Evolutionary conservation across 2,113 vertebrate species (phyloP).

Genomic region (Piprites chloris): DNA sequence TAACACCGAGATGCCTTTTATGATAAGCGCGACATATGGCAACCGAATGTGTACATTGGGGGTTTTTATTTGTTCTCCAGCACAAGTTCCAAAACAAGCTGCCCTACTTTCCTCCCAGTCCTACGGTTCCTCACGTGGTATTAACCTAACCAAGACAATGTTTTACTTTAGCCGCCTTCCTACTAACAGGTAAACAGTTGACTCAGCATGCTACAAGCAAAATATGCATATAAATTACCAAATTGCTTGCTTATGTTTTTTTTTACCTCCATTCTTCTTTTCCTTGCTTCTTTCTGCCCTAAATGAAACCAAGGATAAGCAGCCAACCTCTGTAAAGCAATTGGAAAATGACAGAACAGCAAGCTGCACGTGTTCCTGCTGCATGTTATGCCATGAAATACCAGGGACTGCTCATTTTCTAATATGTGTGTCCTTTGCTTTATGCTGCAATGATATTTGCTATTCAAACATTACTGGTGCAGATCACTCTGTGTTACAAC

Average conservation of each 20-base stretch:
- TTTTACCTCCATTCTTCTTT: neutral
- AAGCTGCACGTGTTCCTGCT: neutral
- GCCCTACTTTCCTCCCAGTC: neutral
- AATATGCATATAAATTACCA: neutral
- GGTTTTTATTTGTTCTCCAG: conserved; percentile 45
- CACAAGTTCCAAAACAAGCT: conserved; percentile 54
- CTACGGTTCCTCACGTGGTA: neutral
- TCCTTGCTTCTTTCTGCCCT: neutral
- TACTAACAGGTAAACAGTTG: conserved; percentile 29
- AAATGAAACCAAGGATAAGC: neutral
- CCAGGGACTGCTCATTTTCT: neutral
- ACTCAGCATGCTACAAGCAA: neutral
- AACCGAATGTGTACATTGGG: conserved; percentile 41
- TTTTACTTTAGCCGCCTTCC: neutral
- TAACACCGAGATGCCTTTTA: neutral
- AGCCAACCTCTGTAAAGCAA: neutral
- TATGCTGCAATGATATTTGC: neutral
- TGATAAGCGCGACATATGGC: conserved; percentile 49
- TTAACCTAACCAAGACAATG: neutral
- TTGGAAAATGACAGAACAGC: neutral
- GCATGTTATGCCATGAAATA: neutral
- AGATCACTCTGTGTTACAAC: neutral
- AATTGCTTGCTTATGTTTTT: neutral
- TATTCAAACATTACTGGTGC: neutral
- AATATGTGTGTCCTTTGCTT: neutral